Evolutionary conservation across 2,113 vertebrate genomes (phyloP).

Genomic region (Petromus typicus): DNA sequence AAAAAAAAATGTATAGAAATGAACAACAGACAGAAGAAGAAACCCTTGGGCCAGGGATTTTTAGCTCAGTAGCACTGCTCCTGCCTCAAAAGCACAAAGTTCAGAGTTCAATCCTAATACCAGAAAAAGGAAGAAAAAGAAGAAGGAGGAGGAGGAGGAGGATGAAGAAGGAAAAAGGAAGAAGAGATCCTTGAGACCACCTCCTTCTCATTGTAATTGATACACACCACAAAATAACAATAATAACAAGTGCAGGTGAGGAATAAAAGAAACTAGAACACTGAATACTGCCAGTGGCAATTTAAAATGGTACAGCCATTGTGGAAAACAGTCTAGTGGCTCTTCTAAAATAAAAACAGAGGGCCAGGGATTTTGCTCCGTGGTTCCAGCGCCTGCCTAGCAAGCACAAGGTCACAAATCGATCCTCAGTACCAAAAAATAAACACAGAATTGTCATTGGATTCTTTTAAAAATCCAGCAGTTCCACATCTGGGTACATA

Average conservation of each 20-base stretch:
- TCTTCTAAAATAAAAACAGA: background rate
- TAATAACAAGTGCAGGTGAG: fast-evolving
- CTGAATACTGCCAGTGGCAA: background rate
- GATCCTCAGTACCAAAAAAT: background rate
- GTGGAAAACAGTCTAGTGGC: background rate
- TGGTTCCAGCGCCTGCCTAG: no score
- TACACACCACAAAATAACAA: no score
- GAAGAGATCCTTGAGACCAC: background rate
- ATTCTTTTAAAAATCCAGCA: background rate
- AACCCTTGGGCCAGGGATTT: background rate
- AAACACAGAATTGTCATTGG: background rate
- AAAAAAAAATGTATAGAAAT: background rate
- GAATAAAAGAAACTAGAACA: background rate
- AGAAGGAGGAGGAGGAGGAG: no score
- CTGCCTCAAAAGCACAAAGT: no score
- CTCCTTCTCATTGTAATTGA: background rate
- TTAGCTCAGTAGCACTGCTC: no score
- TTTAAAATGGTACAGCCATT: background rate
- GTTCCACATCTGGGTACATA: background rate
- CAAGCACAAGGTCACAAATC: no score
- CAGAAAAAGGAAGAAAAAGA: no score
- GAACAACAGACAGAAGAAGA: background rate
- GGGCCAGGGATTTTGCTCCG: no score
- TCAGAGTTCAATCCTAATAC: no score
- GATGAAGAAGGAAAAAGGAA: no score